A percentile compares a stretch with the other conserved stretches of the same genome.
phyloP scores from a whole-genome alignment of 2,888 invertebrate species.

The Drepana falcataria region DNA sequence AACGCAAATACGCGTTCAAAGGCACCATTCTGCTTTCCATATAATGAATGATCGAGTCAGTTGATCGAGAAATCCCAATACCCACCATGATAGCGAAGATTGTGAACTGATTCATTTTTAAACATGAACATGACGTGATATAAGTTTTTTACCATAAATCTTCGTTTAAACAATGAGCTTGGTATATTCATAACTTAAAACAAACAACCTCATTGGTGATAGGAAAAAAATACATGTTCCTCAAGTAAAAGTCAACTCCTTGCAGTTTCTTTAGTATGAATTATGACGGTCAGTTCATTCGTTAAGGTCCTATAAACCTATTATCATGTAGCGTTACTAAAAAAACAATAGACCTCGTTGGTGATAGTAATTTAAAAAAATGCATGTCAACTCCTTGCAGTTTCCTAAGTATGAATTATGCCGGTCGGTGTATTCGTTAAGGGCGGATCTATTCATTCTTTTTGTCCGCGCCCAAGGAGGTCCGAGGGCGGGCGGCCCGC shows the following conservation, averaged over 20 bases:
- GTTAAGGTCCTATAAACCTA: slow-evolving; percentile 47
- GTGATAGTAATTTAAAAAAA: slow-evolving; percentile 44
- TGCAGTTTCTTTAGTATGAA: slow-evolving; percentile 76
- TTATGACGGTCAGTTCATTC: slow-evolving; percentile 79
- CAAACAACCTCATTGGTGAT: slow-evolving; percentile 32
- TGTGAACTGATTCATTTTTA: too few relatives aligned
- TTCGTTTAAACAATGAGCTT: too few relatives aligned
- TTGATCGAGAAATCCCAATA: neutral
- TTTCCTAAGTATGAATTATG: slow-evolving; percentile 78
- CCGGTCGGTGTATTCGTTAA: slow-evolving; percentile 78
- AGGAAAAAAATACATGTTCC: slow-evolving; percentile 44
- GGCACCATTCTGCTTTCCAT: slow-evolving; percentile 1
- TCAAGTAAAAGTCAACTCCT: slow-evolving; percentile 52
- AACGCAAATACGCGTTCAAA: neutral
- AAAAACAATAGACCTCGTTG: slow-evolving; percentile 27
- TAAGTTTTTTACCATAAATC: too few relatives aligned
- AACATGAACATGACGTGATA: too few relatives aligned
- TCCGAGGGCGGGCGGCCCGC: slow-evolving; percentile 50
- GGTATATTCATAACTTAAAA: too few relatives aligned
- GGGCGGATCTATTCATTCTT: slow-evolving; percentile 79
- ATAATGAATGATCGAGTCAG: neutral
- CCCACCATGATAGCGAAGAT: neutral
- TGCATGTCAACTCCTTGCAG: slow-evolving; percentile 73
- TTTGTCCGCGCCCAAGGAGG: slow-evolving; percentile 79
- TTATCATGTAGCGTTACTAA: too few relatives aligned